Percentiles rank a stretch among this genome's conserved stretches.
These are phyloP conservation scores for Phengaris alcon DNA, from an alignment of 2,888 invertebrate species.

Conservation along the genomic window DNA sequence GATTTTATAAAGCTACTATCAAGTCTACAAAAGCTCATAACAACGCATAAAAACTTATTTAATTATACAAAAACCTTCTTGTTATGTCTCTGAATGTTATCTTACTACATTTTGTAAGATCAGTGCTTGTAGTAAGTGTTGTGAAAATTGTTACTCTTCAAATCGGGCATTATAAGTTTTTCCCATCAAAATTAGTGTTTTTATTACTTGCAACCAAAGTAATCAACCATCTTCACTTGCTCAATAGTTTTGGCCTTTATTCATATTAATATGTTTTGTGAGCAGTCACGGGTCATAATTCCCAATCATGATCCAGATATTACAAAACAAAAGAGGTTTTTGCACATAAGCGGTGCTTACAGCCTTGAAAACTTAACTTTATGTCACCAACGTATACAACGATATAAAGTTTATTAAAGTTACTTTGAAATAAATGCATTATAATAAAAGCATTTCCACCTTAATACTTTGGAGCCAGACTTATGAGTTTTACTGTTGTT, in stretches of 20 bases:
- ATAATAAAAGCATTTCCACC: neutral
- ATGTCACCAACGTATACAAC: neutral
- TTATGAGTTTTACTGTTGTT: neutral
- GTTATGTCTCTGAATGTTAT: conserved; percentile 9
- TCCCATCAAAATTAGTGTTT: conserved; percentile 21
- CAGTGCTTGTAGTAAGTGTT: neutral
- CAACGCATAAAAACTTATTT: neutral
- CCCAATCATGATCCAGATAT: conserved; percentile 33
- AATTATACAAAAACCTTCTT: neutral
- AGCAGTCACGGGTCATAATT: conserved; percentile 29
- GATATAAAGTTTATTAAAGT: too few species aligned
- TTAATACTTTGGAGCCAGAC: neutral
- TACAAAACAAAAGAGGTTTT: conserved; percentile 35
- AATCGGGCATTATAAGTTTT: conserved; percentile 10
- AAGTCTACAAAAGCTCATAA: neutral
- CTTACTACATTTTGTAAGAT: conserved; percentile 15
- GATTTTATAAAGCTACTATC: neutral
- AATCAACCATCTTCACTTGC: conserved; percentile 23
- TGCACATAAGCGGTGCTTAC: conserved; percentile 30
- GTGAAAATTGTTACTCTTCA: conserved; percentile 19
- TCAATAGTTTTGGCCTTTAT: conserved; percentile 18
- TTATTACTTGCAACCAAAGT: neutral
- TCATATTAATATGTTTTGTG: conserved; percentile 22
- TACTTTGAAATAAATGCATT: too few species aligned
- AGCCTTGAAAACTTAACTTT: conserved; percentile 12